A percentile compares a stretch with the other conserved stretches of the same genome.
Conservation (phyloP, 2,888 invertebrate species). For the Hirtodrosophila cameraria region DNA sequence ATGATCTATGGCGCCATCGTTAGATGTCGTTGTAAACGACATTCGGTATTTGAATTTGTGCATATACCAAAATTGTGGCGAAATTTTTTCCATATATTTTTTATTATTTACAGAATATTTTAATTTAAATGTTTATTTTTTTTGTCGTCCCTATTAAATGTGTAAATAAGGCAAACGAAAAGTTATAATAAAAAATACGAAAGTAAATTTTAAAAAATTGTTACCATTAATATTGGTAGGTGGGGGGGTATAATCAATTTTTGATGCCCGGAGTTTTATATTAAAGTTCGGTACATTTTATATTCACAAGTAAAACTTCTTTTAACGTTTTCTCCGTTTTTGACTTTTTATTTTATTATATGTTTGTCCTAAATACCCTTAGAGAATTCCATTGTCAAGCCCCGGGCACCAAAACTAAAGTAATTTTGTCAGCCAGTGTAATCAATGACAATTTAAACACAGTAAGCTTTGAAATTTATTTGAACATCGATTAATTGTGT, state of each 20-base stretch:
- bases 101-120: conserved; percentile 35
- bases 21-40: conserved; percentile 43
- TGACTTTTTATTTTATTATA: no score
- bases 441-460: not conserved
- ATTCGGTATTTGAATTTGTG: conserved; percentile 35
- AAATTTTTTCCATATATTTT: conserved; percentile 44
- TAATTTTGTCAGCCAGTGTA: no score
- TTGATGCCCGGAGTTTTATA: no score
- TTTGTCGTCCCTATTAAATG: conserved; percentile 46
- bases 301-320: no score
- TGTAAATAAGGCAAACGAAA: conserved; percentile 56
- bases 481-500: conserved; percentile 16
- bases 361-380: no score
- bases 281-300: no score
- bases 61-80: conserved; percentile 45
- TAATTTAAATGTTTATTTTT: conserved; percentile 34
- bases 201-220: not conserved
- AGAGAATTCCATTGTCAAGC: no score
- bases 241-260: no score
- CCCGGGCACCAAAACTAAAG: no score
- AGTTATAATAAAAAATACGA: conserved; percentile 37
- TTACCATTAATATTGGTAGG: no score
- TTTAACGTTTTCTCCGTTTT: no score
- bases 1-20: conserved; percentile 22
- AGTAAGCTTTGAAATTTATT: conserved; percentile 18